Evolutionary conservation across 2,888 invertebrate genomes (phyloP).

Genomic region (Hyposoter dolosus): DNA sequence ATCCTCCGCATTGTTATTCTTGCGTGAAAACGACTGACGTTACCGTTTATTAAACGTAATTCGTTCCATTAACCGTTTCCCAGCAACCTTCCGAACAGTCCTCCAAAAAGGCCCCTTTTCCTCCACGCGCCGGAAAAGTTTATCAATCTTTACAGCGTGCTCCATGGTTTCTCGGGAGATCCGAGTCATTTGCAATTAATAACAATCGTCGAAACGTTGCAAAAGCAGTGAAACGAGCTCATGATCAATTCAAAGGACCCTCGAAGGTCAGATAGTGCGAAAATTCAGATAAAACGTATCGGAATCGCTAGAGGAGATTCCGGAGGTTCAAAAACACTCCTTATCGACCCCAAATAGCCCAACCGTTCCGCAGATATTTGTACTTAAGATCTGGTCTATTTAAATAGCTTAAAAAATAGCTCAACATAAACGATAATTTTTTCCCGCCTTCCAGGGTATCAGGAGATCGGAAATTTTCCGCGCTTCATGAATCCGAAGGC

Average conservation of each 20-base stretch:
- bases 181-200: neutral
- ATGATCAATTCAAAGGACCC: neutral
- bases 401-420: neutral
- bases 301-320: neutral
- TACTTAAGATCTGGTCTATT: neutral
- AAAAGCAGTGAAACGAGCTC: neutral
- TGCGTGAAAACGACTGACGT: constrained; percentile 83
- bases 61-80: constrained; percentile 70
- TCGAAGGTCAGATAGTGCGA: neutral
- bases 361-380: neutral
- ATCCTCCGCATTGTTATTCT: constrained; percentile 82
- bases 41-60: constrained; percentile 81
- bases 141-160: neutral
- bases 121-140: neutral
- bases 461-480: constrained; percentile 7
- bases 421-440: neutral
- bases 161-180: neutral
- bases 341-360: neutral
- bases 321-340: neutral
- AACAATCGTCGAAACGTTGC: neutral
- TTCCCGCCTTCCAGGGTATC: neutral
- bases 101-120: neutral
- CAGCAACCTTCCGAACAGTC: neutral
- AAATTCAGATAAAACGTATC: too few species aligned
- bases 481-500: neutral